These are phyloP conservation scores for Myotis planiceps DNA, from an alignment of 2,797 vertebrate genomes.

Conservation along the genomic window DNA sequence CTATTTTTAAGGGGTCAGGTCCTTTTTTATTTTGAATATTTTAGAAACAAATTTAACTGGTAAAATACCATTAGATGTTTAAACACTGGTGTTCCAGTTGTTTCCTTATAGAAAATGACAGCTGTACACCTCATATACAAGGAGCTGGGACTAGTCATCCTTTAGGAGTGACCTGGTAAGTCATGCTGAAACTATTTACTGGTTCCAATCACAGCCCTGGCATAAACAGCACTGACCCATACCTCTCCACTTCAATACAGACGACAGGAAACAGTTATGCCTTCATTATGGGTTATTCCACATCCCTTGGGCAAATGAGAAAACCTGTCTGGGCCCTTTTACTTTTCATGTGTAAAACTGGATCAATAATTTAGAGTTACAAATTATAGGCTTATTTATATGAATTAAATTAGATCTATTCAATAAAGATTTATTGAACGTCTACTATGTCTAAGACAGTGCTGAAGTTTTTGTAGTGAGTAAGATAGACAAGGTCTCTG, in stretches of 20 bases:
- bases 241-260: background rate
- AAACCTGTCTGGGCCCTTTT: background rate
- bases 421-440: constrained; percentile 7
- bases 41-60: background rate
- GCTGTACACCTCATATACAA: background rate
- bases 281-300: background rate
- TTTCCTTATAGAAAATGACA: constrained; percentile 21
- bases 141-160: background rate
- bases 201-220: background rate
- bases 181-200: background rate
- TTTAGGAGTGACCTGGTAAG: background rate
- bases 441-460: background rate
- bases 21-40: background rate
- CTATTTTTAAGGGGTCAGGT: constrained; percentile 1
- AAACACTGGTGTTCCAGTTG: background rate
- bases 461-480: background rate
- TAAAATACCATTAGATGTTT: constrained; percentile 29
- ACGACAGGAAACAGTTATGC: background rate
- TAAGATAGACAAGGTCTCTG: background rate
- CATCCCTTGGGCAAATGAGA: background rate
- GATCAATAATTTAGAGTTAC: background rate
- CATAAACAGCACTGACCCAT: background rate
- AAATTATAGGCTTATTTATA: background rate
- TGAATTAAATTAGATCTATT: background rate
- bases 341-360: background rate